Evolutionary conservation across 2,113 vertebrate species (phyloP), one percentile per base, ranked within the genome.

Genomic region (Synodontis membranacea): DNA sequence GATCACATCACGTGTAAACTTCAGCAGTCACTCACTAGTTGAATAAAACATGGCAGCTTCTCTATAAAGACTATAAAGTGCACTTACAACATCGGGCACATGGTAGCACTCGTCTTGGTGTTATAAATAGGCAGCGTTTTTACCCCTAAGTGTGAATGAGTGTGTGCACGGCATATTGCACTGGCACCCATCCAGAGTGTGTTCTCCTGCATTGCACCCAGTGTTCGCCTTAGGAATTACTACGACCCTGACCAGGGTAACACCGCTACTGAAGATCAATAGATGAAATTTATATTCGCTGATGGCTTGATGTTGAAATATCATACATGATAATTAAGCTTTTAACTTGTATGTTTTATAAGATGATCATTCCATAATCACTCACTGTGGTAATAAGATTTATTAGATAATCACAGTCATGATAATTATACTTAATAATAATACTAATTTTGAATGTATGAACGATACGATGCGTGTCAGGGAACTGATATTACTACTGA

Each of bases 41-140:
- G 62, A 94, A 94, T 95, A 92, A 95, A 92, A 91, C 80, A 94
- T 91, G 79, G 58, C 70, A 80, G 85, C 89, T 91, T 72, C 91
- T 89, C 88, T 92, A 90, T n/a, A n/a, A n/a, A 81, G 85, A 46
- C 48, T 54, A 68, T n/a, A 74, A 88, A 91, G 88, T 88, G 90
- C 90, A 92, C 90, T 91, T 89, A 90, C 91, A 90, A 84, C 52
- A 80, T 70, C 76, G 39, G 60, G 89, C 92, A 93, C 92, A 90
- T 93, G 93, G 54, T 74, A 82, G 93, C 78, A 72, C 89, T 84
- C 50, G 70, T 90, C 88, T 85, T 84, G 80, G 39, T 80, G 56
- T 88, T 93, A 92, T 93, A 92, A 94, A 94, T 94, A 94, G 84
- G 72, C 23, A 42, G 64, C 25, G 31, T 66, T 34, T 34, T 58